phyloP scores from a whole-genome alignment of 2,888 invertebrate genomes.

The Iphiclides podalirius region DNA sequence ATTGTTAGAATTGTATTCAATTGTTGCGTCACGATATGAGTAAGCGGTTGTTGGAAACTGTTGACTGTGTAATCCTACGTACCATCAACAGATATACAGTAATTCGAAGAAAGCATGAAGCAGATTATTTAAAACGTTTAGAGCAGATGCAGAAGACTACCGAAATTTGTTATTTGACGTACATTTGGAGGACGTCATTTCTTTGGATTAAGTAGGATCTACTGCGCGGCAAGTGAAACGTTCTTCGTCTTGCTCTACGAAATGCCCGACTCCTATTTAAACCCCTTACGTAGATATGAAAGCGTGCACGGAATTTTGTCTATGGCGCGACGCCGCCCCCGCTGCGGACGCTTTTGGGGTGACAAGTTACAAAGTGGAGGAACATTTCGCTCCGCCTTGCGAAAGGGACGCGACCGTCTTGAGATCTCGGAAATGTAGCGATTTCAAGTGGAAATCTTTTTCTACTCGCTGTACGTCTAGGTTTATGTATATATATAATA shows the following conservation, averaged over 20 bases:
- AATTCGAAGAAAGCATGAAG: too few relatives aligned
- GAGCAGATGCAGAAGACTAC: too few relatives aligned
- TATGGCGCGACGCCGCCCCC: slow-evolving; percentile 48
- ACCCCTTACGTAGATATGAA: slow-evolving; percentile 49
- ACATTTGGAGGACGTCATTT: neutral
- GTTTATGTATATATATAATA: too few relatives aligned
- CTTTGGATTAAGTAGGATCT: neutral
- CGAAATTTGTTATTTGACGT: too few relatives aligned
- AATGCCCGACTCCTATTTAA: too few relatives aligned
- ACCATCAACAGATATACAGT: too few relatives aligned
- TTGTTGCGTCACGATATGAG: too few relatives aligned
- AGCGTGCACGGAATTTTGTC: slow-evolving; percentile 47
- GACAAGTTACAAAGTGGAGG: slow-evolving; percentile 40
- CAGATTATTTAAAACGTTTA: too few relatives aligned
- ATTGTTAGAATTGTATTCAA: too few relatives aligned
- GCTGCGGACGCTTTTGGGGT: slow-evolving; percentile 45
- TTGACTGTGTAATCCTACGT: too few relatives aligned
- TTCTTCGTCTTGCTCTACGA: neutral
- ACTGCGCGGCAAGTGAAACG: neutral
- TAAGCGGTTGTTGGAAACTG: too few relatives aligned
- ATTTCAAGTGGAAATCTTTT: neutral
- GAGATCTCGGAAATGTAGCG: neutral
- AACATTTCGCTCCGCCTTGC: slow-evolving; percentile 23
- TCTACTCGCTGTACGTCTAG: neutral
- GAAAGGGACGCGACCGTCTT: neutral